Percentiles rank a stretch among this genome's conserved stretches.
These are phyloP conservation scores for Cisticola juncidis DNA, from an alignment of 2,113 vertebrate genomes.

Conservation along the genomic window DNA sequence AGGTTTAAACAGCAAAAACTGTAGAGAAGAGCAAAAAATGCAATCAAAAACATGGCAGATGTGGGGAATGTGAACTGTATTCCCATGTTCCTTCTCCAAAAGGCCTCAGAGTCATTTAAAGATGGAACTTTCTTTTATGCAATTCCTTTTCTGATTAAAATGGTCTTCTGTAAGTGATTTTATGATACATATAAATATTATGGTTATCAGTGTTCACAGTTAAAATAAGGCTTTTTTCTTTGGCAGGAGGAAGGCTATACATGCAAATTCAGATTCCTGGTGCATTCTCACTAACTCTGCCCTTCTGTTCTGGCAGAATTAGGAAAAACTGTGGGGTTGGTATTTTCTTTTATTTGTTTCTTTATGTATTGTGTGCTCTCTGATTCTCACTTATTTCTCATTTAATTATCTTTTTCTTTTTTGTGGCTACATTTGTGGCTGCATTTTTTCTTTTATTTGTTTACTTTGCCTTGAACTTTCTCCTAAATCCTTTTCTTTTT, in stretches of 20 bases:
- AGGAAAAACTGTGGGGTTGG: background rate
- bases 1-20: background rate
- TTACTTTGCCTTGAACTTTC: background rate
- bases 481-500: background rate
- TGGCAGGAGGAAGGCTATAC: background rate
- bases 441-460: background rate
- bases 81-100: background rate
- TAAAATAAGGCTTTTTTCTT: constrained; percentile 15
- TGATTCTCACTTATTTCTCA: background rate
- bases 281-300: background rate
- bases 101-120: constrained; percentile 34
- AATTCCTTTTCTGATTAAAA: constrained; percentile 42
- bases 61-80: background rate
- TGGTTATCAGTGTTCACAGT: background rate
- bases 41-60: background rate
- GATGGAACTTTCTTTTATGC: constrained; percentile 19
- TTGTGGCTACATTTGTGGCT: background rate
- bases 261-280: constrained; percentile 2
- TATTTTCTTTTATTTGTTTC: background rate
- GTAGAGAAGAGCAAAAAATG: background rate
- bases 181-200: constrained; percentile 28
- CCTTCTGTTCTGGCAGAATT: constrained; percentile 4
- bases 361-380: background rate
- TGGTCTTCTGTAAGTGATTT: background rate
- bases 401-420: background rate